A percentile compares a stretch with the other conserved stretches of the same genome.
Evolutionary conservation across 2,888 invertebrate species (phyloP).

Genomic region (Oxytorus armatus): DNA sequence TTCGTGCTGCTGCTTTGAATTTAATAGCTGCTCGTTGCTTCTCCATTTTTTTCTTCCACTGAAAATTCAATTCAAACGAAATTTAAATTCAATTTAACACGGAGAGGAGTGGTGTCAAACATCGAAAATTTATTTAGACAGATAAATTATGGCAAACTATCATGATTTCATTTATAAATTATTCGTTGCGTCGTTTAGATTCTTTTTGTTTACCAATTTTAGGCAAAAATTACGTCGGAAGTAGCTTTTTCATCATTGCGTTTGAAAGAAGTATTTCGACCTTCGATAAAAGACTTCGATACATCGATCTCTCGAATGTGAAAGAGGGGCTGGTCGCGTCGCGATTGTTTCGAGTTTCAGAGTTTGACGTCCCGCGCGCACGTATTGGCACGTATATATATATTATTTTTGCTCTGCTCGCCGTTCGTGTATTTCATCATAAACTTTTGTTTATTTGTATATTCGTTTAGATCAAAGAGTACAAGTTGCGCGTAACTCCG

Average conservation of each 20-base stretch:
- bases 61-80: too few species aligned
- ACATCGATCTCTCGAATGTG: too few species aligned
- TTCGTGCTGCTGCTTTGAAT: constrained; percentile 89
- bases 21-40: constrained; percentile 88
- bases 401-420: neutral
- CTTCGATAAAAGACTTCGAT: neutral
- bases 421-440: constrained; percentile 15
- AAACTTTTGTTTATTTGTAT: constrained; percentile 27
- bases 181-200: too few species aligned
- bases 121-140: neutral
- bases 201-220: too few species aligned
- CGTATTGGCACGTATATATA: constrained; percentile 34
- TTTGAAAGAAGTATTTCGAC: too few species aligned
- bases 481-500: constrained; percentile 3
- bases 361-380: constrained; percentile 61
- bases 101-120: too few species aligned
- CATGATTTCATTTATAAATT: neutral
- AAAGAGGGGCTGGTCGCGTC: constrained; percentile 11
- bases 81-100: too few species aligned
- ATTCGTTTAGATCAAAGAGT: constrained; percentile 11
- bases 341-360: constrained; percentile 27
- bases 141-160: neutral
- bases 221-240: too few species aligned
- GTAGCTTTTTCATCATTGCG: too few species aligned
- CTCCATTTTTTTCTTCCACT: constrained; percentile 90